Conservation (phyloP, 2,888 invertebrate genomes). For the Sipha maydis region DNA sequence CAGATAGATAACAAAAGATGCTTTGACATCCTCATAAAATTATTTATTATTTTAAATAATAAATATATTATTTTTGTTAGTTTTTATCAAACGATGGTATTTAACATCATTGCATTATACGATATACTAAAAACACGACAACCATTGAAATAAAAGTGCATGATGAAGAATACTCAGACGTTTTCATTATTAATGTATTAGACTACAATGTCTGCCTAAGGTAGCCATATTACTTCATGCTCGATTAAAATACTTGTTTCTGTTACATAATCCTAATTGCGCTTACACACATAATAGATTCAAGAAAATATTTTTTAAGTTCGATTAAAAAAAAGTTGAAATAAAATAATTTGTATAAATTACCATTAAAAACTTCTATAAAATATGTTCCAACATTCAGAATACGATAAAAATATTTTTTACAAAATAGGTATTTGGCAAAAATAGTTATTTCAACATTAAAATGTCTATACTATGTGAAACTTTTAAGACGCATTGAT, state of each 20-base stretch:
- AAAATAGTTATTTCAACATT: no score
- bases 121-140: neutral
- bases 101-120: neutral
- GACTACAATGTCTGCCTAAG: neutral
- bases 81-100: neutral
- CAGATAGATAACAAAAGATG: no score
- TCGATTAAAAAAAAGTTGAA: no score
- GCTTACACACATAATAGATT: neutral
- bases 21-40: no score
- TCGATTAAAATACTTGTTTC: neutral
- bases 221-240: neutral
- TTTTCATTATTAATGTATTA: neutral
- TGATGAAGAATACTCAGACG: neutral
- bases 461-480: no score
- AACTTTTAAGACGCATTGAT: no score
- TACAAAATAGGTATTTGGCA: no score
- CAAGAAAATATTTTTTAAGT: no score
- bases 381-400: no score
- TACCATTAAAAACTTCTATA: no score
- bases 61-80: neutral
- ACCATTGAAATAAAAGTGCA: neutral
- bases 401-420: no score
- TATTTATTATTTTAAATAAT: neutral
- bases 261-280: constrained; percentile 1
- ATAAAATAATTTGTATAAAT: no score